Evolutionary conservation across 2,113 vertebrate genomes (phyloP).

Genomic region (Verasper variegatus): DNA sequence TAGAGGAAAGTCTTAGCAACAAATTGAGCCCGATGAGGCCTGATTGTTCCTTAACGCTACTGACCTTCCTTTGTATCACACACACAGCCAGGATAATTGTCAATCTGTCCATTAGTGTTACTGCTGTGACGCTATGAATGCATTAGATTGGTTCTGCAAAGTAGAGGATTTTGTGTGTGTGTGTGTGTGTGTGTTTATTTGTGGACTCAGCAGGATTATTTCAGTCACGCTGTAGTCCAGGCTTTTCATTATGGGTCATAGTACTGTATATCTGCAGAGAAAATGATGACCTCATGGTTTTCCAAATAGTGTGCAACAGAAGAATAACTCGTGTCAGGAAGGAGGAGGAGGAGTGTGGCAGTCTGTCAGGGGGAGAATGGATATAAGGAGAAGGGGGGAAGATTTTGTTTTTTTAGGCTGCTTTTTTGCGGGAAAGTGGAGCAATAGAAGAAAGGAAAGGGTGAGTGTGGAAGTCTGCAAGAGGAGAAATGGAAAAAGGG

Average conservation of each 20-base stretch:
- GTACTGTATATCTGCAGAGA: constrained; percentile 47
- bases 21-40: not conserved
- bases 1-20: not conserved
- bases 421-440: constrained; percentile 47
- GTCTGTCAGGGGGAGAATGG: constrained; percentile 47
- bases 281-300: constrained; percentile 75
- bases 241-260: constrained; percentile 64
- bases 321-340: constrained; percentile 61
- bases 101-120: constrained; percentile 18
- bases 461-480: constrained; percentile 32
- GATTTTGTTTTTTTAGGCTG: constrained; percentile 32
- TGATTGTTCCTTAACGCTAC: not conserved
- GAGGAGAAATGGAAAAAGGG: constrained; percentile 25
- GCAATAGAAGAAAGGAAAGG: constrained; percentile 47
- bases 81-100: no score
- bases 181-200: constrained; percentile 12
- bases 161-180: not conserved
- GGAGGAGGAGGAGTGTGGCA: constrained; percentile 44
- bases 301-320: constrained; percentile 56
- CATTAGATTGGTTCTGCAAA: constrained; percentile 11
- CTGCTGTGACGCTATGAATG: not conserved
- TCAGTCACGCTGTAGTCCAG: constrained; percentile 37
- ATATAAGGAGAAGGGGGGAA: constrained; percentile 12
- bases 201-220: constrained; percentile 48
- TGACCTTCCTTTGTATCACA: constrained; percentile 45